Percentiles rank a stretch among this genome's conserved stretches.
phyloP scores from a whole-genome alignment of 1,140 invertebrate genomes.

The Charaxes varanes region DNA sequence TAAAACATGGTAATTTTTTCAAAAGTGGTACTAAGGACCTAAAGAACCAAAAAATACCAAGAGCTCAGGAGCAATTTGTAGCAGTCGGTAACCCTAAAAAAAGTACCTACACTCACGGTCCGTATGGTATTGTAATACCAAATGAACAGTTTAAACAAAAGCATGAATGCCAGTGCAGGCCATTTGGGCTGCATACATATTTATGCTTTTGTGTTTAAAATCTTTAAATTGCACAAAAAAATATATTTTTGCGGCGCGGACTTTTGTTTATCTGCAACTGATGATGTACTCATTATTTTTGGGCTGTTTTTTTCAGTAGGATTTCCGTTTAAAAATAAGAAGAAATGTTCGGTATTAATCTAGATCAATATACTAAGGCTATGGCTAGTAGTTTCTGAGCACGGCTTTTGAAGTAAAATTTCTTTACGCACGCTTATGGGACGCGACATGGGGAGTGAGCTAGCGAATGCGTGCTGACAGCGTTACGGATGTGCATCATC shows the following conservation, averaged over 20 bases:
- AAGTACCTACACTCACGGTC: slow-evolving; percentile 8
- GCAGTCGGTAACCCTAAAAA: slow-evolving; percentile 2
- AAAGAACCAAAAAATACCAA: too few species aligned
- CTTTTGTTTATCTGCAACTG: slow-evolving; percentile 3
- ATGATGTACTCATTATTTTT: slow-evolving; percentile 4
- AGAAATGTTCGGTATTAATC: neutral
- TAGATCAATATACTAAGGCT: neutral
- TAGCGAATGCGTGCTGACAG: too few species aligned
- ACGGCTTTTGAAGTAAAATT: too few species aligned
- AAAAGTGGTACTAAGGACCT: too few species aligned
- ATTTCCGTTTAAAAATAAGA: neutral
- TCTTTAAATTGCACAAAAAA: slow-evolving; percentile 13
- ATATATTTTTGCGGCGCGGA: neutral
- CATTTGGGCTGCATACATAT: slow-evolving; percentile 19
- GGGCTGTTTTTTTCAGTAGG: neutral
- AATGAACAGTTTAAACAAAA: slow-evolving; percentile 22
- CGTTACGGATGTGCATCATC: too few species aligned
- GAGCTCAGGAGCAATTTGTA: too few species aligned
- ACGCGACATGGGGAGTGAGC: too few species aligned
- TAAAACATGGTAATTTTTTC: too few species aligned
- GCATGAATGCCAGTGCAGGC: slow-evolving; percentile 19
- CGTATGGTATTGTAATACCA: slow-evolving; percentile 21
- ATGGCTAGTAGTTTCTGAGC: too few species aligned
- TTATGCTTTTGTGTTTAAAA: slow-evolving; percentile 18
- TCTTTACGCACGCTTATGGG: too few species aligned